Evolutionary conservation across 2,113 vertebrate genomes (phyloP), one percentile per base, ranked within the genome.

Genomic region (Delphinus delphis): DNA sequence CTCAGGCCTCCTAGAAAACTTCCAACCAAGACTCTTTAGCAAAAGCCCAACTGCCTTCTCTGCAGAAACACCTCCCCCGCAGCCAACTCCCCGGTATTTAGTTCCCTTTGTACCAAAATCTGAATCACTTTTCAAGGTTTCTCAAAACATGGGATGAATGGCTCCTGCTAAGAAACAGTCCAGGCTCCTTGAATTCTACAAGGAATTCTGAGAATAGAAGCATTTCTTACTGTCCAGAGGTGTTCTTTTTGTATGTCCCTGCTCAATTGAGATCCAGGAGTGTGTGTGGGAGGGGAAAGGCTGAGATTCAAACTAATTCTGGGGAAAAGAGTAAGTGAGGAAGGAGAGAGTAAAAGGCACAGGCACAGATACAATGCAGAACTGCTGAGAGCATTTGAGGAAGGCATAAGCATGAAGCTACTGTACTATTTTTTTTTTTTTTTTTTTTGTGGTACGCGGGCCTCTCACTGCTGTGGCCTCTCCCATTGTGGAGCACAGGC

Each of bases 151-250:
- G 26, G 38, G 76, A 84, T 60, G 70, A 94, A 81, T 33, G 65
- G 28, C 53, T 95, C 81, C 12, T 67, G 68, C 81, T 36, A 58
- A 87, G 85, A 60, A 90, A 55, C 84, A 71, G 31, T 58, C 25
- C 20, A 73, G 74, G 31, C 13, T 58, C 23, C 63, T 82, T 77
- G 74, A 87, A 92, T 96, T 88, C 38, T 21, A n/a, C 65, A 31
- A 81, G 93, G 71, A 92, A 76, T 95, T 94, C 70, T 80, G 31
- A 89, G 87, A 96, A 94, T 33, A 92, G 77, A 86, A 90, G 41
- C 11, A 3, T 47, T 81, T 84, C 68, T 76, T 25, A 81, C 23
- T 71, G 9, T 81, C 82, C 76, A 80, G 14, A 15, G n/a, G n/a
- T 68, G 23, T 88, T 79, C 21, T 86, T 50, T 93, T 58, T 92